Base-by-base conservation (phyloP, 2,113 vertebrate species). In the Struthidea cinerea region DNA sequence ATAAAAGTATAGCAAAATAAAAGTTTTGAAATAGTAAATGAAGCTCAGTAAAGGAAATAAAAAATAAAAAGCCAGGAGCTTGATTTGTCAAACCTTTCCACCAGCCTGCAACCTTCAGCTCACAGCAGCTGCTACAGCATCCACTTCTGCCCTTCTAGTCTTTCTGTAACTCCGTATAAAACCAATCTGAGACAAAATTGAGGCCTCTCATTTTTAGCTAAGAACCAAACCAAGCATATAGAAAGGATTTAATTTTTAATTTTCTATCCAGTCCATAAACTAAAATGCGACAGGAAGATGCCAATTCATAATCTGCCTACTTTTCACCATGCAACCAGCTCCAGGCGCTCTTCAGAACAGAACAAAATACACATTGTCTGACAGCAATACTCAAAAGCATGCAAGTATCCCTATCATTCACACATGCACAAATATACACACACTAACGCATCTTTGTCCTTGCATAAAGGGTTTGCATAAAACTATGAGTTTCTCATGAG, bases 311-410 rank as follows among this genome's bases (percentile, higher is more conserved):
- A 23, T 30, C 32, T 53, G 21, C 20, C 32, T 32, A 15, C 19
- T 16, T 83, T 56, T 69, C 5, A 6, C 33, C 47, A 35, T 9
- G 4, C 16, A 60, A 16, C 18, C 37, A 32, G 46, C 16, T 63
- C 30, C 19, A 30, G 39, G 13, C 5, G 15, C 18, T 76, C 16
- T 55, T 59, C 33, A 46, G 16, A 10, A 12, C 15, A 52, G 35
- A 92, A 47, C 23, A 68, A 77, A 73, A 30, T 1, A 0, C 21
- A 13, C 0, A 0, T 67, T 50, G 22, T 28, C 61, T 0, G 0
- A 24, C 10, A 20, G 5, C 13, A 6, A 11, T 41, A 10, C 14
- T 20, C 55, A 35, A 26, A 44, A 64, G 7, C 8, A 35, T 37
- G 7, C 61, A 50, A 32, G 35, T 46, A 21, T 17, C 32, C 49